These are phyloP conservation scores for Laticauda laticaudata DNA, from an alignment of 2,113 vertebrate genomes.

Conservation along the genomic window DNA sequence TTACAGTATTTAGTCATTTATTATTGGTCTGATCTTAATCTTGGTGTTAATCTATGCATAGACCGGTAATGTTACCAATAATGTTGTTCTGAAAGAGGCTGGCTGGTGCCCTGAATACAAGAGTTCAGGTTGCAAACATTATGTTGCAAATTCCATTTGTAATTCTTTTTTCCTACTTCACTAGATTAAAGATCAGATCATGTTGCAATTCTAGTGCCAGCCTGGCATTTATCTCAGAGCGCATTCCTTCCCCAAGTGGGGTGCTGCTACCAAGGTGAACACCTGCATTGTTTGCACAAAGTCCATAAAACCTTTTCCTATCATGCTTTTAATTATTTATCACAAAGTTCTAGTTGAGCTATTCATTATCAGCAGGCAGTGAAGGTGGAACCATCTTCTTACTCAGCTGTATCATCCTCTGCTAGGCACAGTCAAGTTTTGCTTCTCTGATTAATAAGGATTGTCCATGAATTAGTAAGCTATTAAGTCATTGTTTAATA, in stretches of 20 bases:
- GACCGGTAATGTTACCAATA: neutral
- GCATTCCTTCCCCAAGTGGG: neutral
- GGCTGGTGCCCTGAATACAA: neutral
- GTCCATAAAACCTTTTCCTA: neutral
- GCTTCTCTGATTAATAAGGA: neutral
- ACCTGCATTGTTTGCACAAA: neutral
- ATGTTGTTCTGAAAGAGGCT: neutral
- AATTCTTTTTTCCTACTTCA: neutral
- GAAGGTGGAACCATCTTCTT: neutral
- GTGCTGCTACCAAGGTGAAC: too few relatives aligned
- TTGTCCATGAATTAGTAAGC: neutral
- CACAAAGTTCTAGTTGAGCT: neutral
- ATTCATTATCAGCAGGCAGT: neutral
- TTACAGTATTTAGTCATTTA: too few relatives aligned
- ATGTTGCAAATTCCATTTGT: neutral
- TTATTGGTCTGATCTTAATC: too few relatives aligned
- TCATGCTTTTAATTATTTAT: neutral
- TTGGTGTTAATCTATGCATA: neutral
- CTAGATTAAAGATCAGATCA: neutral
- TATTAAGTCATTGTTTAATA: conserved; percentile 3
- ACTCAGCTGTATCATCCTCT: neutral
- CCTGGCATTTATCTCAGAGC: neutral
- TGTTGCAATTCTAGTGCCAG: neutral
- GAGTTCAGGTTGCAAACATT: neutral
- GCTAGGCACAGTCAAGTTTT: neutral